Evolutionary conservation across 2,113 vertebrate species (phyloP).

Genomic region (Progne subis): DNA sequence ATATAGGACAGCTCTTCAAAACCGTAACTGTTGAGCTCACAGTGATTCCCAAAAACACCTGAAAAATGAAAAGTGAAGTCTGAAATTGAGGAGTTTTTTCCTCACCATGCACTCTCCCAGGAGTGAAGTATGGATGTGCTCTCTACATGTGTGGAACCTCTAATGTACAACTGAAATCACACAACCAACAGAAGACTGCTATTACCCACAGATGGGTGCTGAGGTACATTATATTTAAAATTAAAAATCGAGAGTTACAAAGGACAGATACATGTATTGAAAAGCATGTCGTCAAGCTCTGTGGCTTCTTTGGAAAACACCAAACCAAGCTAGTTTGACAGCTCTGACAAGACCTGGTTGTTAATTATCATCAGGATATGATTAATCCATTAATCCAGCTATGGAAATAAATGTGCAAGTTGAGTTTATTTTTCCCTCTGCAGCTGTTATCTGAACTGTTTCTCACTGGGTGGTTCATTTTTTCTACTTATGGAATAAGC

Average conservation of each 20-base stretch:
- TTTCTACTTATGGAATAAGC: neutral
- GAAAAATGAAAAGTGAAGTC: neutral
- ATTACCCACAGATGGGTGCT: neutral
- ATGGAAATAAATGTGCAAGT: neutral
- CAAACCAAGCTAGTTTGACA: neutral
- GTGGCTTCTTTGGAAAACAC: neutral
- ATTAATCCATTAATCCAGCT: neutral
- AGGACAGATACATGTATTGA: neutral
- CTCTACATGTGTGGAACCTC: neutral
- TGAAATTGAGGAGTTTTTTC: neutral
- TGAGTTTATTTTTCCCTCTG: neutral
- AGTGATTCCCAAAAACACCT: conserved; percentile 98
- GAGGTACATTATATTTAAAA: neutral
- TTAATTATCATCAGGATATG: neutral
- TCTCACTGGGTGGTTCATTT: neutral
- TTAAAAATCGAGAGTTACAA: neutral
- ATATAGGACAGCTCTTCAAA: conserved; percentile 97
- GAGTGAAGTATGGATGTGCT: neutral
- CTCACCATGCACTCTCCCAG: neutral
- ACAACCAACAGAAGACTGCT: neutral
- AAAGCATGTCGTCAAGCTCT: neutral
- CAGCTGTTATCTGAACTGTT: neutral
- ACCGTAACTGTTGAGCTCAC: conserved; percentile 95
- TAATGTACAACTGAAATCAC: neutral
- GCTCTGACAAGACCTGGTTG: neutral